phyloP scores from a whole-genome alignment of 2,888 invertebrate species.

The Sarcophaga rosellei region DNA sequence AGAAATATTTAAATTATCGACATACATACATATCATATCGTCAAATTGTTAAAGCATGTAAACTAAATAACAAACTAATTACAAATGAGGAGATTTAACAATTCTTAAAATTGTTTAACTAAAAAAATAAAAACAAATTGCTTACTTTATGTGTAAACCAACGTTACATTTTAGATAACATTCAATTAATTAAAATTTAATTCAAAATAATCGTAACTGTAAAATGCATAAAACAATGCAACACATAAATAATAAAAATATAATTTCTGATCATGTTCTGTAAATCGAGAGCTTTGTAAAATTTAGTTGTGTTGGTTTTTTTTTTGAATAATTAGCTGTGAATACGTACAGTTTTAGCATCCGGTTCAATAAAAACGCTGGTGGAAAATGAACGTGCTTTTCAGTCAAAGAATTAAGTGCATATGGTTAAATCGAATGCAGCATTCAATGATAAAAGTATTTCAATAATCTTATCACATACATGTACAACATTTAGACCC shows the following conservation, averaged over 20 bases:
- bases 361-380: too few species aligned
- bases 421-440: too few species aligned
- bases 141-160: constrained; percentile 29
- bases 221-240: neutral
- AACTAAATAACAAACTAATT: neutral
- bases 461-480: neutral
- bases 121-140: constrained; percentile 21
- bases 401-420: too few species aligned
- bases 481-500: neutral
- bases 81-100: neutral
- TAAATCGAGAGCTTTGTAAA: neutral
- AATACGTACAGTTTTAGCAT: too few species aligned
- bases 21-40: neutral
- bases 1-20: neutral
- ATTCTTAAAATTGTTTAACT: neutral
- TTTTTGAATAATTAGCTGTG: too few species aligned
- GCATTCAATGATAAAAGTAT: too few species aligned
- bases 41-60: neutral
- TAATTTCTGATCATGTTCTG: neutral
- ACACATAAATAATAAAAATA: neutral
- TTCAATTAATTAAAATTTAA: neutral
- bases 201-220: neutral
- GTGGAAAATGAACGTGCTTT: too few species aligned
- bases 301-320: too few species aligned
- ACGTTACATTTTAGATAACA: constrained; percentile 36